Conservation (phyloP, 2,797 vertebrate genomes). For the Parambassis ranga region DNA sequence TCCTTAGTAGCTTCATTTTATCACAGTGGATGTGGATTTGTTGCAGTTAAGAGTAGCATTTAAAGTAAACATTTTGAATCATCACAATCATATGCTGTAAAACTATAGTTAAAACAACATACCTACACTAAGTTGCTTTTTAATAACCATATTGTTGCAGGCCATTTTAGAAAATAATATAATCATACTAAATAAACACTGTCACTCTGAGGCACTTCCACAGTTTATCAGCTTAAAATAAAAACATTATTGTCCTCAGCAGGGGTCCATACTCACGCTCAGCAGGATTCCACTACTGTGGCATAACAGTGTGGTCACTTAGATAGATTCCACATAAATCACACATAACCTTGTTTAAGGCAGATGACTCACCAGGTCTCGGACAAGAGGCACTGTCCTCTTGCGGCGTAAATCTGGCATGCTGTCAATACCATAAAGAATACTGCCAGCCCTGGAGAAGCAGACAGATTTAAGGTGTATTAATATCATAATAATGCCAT, state of each 20-base stretch:
- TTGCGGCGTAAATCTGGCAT: slow-evolving; percentile 98
- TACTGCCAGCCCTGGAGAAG: slow-evolving; percentile 85
- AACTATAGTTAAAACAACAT: background rate
- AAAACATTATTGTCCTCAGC: slow-evolving; percentile 30
- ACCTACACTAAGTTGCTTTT: background rate
- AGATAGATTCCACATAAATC: slow-evolving; percentile 63
- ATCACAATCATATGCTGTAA: background rate
- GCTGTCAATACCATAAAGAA: slow-evolving; percentile 97
- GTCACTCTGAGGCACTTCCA: background rate
- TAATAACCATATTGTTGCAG: background rate
- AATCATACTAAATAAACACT: slow-evolving; percentile 11
- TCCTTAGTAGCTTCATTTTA: background rate
- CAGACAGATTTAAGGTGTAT: slow-evolving; percentile 84
- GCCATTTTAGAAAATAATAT: background rate
- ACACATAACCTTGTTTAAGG: slow-evolving; percentile 77
- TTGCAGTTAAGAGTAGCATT: too few relatives aligned
- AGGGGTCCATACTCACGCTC: slow-evolving; percentile 42
- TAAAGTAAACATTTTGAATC: slow-evolving; percentile 1
- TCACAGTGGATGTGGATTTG: background rate
- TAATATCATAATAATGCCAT: slow-evolving; percentile 85
- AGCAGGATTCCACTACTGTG: slow-evolving; percentile 36
- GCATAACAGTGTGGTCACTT: slow-evolving; percentile 48
- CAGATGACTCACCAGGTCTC: slow-evolving; percentile 92
- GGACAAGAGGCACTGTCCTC: slow-evolving; percentile 94
- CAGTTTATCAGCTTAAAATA: slow-evolving; percentile 20